Evolutionary conservation across 1,140 invertebrate species (phyloP).

Genomic region (Pogonus chalceus): DNA sequence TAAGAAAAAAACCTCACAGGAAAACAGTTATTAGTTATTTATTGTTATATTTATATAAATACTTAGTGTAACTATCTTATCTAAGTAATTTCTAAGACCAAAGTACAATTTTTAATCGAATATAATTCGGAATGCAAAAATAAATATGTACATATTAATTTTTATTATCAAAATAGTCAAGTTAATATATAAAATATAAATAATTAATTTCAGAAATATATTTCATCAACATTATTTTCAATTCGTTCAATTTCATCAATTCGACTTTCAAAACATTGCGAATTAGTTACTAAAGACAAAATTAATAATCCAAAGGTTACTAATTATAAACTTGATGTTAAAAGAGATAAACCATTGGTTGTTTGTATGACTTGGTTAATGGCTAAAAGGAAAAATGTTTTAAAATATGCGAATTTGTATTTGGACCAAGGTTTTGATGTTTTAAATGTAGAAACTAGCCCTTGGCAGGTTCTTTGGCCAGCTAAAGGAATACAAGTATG

Average conservation of each 20-base stretch:
- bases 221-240: not conserved
- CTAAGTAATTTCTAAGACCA: no score
- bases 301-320: conserved; percentile 20
- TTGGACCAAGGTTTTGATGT: conserved; percentile 80
- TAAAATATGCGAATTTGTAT: conserved; percentile 76
- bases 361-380: conserved; percentile 74
- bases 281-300: conserved; percentile 26
- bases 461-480: conserved; percentile 76
- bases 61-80: no score
- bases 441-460: conserved; percentile 63
- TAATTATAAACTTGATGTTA: conserved; percentile 33
- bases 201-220: not conserved
- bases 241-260: conserved; percentile 18
- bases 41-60: no score
- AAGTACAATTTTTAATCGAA: no score
- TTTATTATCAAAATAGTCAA: no score
- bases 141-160: no score
- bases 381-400: conserved; percentile 68
- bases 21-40: no score
- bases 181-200: no score
- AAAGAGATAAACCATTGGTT: conserved; percentile 48
- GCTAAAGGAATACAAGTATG: conserved; percentile 58
- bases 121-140: no score
- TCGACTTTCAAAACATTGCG: conserved; percentile 30
- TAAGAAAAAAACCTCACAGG: no score